phyloP scores from a whole-genome alignment of 2,888 invertebrate genomes.

The Smittia aterrima region DNA sequence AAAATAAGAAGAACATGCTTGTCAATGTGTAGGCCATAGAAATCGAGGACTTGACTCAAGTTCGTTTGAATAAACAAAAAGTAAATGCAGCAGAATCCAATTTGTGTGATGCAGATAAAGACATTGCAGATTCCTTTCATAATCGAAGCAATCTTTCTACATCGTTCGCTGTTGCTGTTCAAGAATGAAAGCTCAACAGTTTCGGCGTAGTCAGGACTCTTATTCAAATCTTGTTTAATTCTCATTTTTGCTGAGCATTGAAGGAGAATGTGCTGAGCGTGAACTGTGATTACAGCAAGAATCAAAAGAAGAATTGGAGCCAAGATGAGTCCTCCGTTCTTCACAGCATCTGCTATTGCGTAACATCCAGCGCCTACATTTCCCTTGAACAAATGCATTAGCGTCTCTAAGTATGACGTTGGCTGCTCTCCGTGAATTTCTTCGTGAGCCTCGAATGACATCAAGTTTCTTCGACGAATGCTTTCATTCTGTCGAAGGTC shows the following conservation, averaged over 20 bases:
- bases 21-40: constrained; percentile 62
- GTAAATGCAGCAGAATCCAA: constrained; percentile 97
- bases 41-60: constrained; percentile 70
- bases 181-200: constrained; percentile 80
- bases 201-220: constrained; percentile 72
- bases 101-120: constrained; percentile 91
- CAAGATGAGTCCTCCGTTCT: constrained; percentile 83
- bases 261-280: constrained; percentile 92
- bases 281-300: constrained; percentile 82
- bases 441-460: background rate
- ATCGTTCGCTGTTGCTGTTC: constrained; percentile 63
- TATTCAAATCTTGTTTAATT: constrained; percentile 57
- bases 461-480: too few relatives aligned
- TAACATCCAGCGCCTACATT: constrained; percentile 89
- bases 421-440: background rate
- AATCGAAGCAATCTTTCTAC: constrained; percentile 61
- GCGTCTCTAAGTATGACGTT: constrained; percentile 67
- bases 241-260: constrained; percentile 68
- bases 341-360: constrained; percentile 93
- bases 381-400: constrained; percentile 91
- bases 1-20: constrained; percentile 73
- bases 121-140: constrained; percentile 75
- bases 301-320: constrained; percentile 74
- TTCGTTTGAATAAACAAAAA: constrained; percentile 91
- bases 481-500: too few relatives aligned